Base-by-base conservation (phyloP, 1,140 invertebrate genomes). In the Cherax destructor region DNA sequence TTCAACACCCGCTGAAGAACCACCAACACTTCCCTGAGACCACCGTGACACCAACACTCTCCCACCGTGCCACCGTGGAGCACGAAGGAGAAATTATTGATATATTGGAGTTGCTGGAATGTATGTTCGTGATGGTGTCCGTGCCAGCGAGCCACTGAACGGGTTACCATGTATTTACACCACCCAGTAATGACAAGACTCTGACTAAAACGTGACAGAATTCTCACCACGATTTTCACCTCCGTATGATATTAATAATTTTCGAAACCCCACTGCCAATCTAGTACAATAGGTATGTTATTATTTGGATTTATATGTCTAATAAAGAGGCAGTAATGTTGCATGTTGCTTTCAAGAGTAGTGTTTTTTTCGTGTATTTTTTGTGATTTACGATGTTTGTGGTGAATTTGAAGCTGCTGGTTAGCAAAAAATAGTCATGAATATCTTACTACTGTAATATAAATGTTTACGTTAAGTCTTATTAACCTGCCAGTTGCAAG, bases 191-290 rank as follows among this genome's bases (percentile, higher is more conserved):
- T 74, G n/a, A 74, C 69, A 74, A 74, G 69, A n/a, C 13, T 21
- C n/a, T 11, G 6, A 30, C 69, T 74, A 30, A 74, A 74, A 74
- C 69, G 69, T 74, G 69, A 74, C 69, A 74, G 69, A 74, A 74
- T 74, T 74, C 69, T 30, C 69, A 6, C 21, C 69, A 4, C 69
- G 21, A 74, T 74, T 74, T 74, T 74, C 69, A 74, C 69, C 69
- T 30, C n/a, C 11, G 21, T 24, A 11, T 74, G 24, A 24, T 30
- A 74, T 74, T 74, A 74, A 74, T 30, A 74, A 74, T 74, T 74
- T 74, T 74, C n/a, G 6, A 74, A 5, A 74, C 69, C n/a, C 69
- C 69, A 74, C 13, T 30, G 69, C n/a, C 65, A 74, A 74, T 74
- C 69, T 30, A 3, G 6, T 4, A 30, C 6, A 30, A 74, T 74